Conservation (phyloP, 2,113 vertebrate species). For the Eolophus roseicapilla region DNA sequence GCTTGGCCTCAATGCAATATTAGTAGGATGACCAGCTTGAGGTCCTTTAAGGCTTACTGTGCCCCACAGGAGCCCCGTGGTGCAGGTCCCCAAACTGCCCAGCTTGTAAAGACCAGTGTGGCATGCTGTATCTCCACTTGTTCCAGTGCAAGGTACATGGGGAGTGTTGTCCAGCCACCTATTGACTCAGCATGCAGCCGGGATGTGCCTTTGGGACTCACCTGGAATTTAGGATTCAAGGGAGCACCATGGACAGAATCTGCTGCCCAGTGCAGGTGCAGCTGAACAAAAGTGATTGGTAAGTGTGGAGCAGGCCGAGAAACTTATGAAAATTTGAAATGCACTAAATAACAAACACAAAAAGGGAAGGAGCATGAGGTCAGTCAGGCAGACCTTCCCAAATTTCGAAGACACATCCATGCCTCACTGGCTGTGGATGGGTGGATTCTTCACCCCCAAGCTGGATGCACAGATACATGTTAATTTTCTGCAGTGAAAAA, state of each 20-base stretch:
- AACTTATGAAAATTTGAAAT: neutral
- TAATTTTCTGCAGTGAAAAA: constrained; percentile 14
- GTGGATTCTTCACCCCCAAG: neutral
- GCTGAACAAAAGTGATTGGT: neutral
- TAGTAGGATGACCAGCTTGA: neutral
- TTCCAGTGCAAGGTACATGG: neutral
- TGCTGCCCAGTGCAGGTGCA: neutral
- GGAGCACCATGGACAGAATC: neutral
- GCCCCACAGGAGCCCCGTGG: neutral
- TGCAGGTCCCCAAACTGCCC: neutral
- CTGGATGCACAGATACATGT: neutral
- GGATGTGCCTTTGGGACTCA: neutral
- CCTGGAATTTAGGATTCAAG: neutral
- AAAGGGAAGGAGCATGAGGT: neutral
- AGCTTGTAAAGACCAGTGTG: neutral
- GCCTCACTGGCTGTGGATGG: fast-evolving
- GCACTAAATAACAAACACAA: neutral
- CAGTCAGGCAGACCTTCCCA: neutral
- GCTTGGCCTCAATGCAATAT: neutral
- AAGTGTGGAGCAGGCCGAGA: neutral
- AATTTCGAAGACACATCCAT: neutral
- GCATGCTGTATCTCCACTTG: neutral
- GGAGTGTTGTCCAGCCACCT: neutral
- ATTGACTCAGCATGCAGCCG: neutral
- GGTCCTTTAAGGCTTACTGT: neutral